phyloP scores from a whole-genome alignment of 2,113 vertebrate species.

The Ictalurus furcatus region DNA sequence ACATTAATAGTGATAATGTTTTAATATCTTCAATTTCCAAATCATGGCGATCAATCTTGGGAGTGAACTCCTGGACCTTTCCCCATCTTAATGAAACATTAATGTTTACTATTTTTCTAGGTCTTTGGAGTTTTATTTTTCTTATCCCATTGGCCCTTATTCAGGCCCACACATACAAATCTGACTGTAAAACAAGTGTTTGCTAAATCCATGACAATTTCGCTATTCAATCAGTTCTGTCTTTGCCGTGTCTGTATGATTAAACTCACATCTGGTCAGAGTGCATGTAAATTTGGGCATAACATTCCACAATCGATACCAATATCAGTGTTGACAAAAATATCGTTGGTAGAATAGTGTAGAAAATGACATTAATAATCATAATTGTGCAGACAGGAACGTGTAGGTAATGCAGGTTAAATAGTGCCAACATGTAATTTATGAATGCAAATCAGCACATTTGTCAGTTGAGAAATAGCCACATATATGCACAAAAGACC shows the following conservation, averaged over 20 bases:
- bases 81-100: neutral
- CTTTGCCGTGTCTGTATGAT: neutral
- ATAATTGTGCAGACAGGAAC: neutral
- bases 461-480: neutral
- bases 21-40: no score
- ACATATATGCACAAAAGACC: neutral
- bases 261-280: neutral
- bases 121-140: neutral
- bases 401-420: neutral
- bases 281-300: neutral
- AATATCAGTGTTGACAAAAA: neutral
- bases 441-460: neutral
- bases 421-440: neutral
- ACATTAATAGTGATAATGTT: neutral
- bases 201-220: neutral
- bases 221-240: neutral
- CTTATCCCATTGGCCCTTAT: neutral
- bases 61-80: neutral
- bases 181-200: neutral
- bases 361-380: neutral
- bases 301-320: neutral
- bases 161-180: neutral
- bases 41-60: no score
- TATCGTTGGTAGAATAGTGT: neutral
- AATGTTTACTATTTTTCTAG: neutral